Base-by-base conservation (phyloP, 2,113 vertebrate genomes). In the Macrotus californicus region DNA sequence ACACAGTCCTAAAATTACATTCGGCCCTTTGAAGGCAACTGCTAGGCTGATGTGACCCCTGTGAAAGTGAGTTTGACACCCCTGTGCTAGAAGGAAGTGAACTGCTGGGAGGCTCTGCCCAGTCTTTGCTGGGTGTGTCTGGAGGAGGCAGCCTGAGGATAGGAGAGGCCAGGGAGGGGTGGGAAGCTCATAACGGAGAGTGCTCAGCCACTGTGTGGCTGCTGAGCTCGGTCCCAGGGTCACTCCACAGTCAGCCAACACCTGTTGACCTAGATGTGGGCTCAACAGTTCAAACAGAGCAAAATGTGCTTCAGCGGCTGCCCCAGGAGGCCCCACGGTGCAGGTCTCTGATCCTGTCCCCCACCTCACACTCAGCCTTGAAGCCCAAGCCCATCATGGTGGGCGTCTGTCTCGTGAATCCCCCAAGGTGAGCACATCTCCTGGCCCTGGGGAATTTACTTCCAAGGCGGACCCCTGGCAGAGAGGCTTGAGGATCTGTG, bases 161-260 rank as follows among this genome's bases (percentile, higher is more conserved):
- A 64, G 26, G 31, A 16, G 12, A 85, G 61, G 52, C 24, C 22
- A 16, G 43, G 31, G 19, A 2, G 11, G 72, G 22, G 48, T 1
- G 6, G 43, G 22, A 9, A 15, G 46, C 9, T 12, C 2, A 0
- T 0, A 1, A 24, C 11, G 46, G 34, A 77, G 34, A 43, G 7
- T 7, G 43, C 36, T 34, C 0, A 1, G 19, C 12, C 7, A 24
- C 39, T 34, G 24, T 15, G 24, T 22, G 4, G 48, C 8, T 21
- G 48, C 34, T 1, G 1, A 19, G 12, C 14, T 41, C 0, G 0
- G 26, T 52, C n/a, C 16, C 26, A 22, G 34, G 15, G n/a, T 19
- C 13, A 41, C 3, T 12, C 56, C 36, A 29, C 1, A 2, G 59
- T 29, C 66, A 19, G 43, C 61, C 50, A 6, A 34, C 54, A 77